Evolutionary conservation across 64 coral and sea anemone species (phyloP).

Genomic region (Stichodactyla mertensii): DNA sequence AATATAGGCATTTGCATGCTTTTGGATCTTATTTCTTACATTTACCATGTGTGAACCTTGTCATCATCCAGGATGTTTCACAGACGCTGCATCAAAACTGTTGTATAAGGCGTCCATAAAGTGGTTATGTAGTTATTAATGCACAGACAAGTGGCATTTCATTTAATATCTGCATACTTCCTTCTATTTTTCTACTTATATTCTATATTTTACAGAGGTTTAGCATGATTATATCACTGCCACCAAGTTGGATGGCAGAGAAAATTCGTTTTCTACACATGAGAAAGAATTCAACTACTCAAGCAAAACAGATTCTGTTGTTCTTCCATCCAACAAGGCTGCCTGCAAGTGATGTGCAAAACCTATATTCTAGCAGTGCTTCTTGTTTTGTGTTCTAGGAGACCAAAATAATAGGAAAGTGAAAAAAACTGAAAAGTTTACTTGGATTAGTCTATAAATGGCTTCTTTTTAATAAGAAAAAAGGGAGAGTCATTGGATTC

Average conservation of each 20-base stretch:
- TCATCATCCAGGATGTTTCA: constrained; percentile 1
- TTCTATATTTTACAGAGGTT: background rate
- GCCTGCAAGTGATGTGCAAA: background rate
- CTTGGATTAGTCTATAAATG: background rate
- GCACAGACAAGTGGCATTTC: background rate
- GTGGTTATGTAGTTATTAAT: background rate
- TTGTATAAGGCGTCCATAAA: background rate
- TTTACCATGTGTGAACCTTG: background rate
- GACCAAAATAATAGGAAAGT: constrained; percentile 4
- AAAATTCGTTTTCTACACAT: no score
- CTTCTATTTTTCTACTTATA: background rate
- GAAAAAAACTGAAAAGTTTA: background rate
- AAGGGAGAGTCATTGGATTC: background rate
- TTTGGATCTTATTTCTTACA: background rate
- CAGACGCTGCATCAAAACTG: background rate
- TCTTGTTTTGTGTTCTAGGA: background rate
- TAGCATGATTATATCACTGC: background rate
- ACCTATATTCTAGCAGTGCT: background rate
- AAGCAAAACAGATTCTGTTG: no score
- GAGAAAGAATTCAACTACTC: no score
- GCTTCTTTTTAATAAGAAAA: background rate
- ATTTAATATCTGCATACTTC: background rate
- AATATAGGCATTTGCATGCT: background rate
- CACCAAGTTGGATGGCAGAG: background rate
- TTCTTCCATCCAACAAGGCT: background rate